Percentiles rank a stretch among this genome's conserved stretches.
phyloP scores from a whole-genome alignment of 2,888 invertebrate species.

The Caenorhabditis sinica region DNA sequence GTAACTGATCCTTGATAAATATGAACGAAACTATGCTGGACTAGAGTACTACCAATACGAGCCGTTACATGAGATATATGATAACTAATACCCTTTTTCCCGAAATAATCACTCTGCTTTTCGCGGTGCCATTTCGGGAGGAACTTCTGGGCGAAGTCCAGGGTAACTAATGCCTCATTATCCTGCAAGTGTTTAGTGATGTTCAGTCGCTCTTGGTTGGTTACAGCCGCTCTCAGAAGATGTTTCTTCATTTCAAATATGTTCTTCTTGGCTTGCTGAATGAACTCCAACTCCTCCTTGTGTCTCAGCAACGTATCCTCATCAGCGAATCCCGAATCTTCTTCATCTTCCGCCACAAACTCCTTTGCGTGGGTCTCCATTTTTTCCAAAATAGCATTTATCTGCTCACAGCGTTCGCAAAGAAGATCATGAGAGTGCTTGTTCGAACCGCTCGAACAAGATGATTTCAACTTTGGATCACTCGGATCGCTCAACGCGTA shows the following conservation, averaged over 20 bases:
- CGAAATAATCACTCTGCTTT: slow-evolving; percentile 50
- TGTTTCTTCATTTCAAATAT: slow-evolving; percentile 20
- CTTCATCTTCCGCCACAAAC: neutral
- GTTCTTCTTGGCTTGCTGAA: neutral
- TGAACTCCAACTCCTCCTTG: neutral
- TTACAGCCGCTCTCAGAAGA: slow-evolving; percentile 12
- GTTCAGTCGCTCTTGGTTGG: neutral
- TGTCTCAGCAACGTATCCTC: too few relatives aligned
- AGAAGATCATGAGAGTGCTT: slow-evolving; percentile 39
- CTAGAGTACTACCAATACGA: neutral
- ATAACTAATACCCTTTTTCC: slow-evolving; percentile 38
- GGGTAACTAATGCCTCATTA: slow-evolving; percentile 25
- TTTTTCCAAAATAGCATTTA: slow-evolving; percentile 4
- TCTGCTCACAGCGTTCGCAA: slow-evolving; percentile 45
- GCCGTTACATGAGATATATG: slow-evolving; percentile 36
- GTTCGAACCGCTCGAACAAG: neutral
- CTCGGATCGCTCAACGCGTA: slow-evolving; percentile 38
- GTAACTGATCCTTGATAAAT: neutral
- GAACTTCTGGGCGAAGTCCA: slow-evolving; percentile 52
- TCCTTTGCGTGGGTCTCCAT: neutral
- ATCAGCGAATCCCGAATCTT: too few relatives aligned
- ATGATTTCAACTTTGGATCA: neutral
- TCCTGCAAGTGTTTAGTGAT: neutral
- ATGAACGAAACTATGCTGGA: slow-evolving; percentile 37
- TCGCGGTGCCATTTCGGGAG: slow-evolving; percentile 22